Base-by-base conservation (phyloP, 2,888 invertebrate genomes). In the Nemotelus pantherinus region DNA sequence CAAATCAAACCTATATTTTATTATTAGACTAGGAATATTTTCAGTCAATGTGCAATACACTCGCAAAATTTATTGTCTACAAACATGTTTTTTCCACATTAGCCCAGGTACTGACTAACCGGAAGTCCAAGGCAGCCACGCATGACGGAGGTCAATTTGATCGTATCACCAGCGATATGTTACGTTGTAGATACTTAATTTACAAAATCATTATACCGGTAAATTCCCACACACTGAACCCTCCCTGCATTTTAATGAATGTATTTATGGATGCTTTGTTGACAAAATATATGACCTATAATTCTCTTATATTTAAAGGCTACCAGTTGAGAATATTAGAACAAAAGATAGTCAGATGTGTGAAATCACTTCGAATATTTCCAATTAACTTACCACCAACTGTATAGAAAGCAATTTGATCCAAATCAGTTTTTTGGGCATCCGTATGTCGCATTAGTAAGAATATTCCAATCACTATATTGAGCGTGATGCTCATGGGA, bases 71-170 rank as follows among this genome's bases (percentile, higher is more conserved):
- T 25, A 25, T 25, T 25, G 25, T 25, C 25, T 25, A 25, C 25
- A 25, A 25, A 25, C 25, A 25, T 25, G 64, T 78, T 68, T 67
- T 74, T 77, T 78, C 67, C 57, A 48, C 77, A 79, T 79, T 68
- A 50, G 53, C 74, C 68, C 65, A 76, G 67, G 57, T 64, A 72
- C 71, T 72, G 64, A 53, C 78, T 75, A 57, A 50, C 79, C 78
- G 79, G 79, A 79, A 79, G 77, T 53, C 3, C 45, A 64, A 75
- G 65, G 75, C 55, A 78, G 58, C 78, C 79, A 78, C 77, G 79
- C 79, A 78, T 79, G 77, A 79, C 78, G 76, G 79, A 79, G 79
- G 79, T 79, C 77, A 76, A 67, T 55, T 7, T n/a, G 39, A 55
- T 63, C 44, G 53, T 70, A 53, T 55, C 25, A n/a, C 41, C 47